Evolutionary conservation across 2,113 vertebrate species (phyloP).

Genomic region (Machaerirhynchus nigripectus): DNA sequence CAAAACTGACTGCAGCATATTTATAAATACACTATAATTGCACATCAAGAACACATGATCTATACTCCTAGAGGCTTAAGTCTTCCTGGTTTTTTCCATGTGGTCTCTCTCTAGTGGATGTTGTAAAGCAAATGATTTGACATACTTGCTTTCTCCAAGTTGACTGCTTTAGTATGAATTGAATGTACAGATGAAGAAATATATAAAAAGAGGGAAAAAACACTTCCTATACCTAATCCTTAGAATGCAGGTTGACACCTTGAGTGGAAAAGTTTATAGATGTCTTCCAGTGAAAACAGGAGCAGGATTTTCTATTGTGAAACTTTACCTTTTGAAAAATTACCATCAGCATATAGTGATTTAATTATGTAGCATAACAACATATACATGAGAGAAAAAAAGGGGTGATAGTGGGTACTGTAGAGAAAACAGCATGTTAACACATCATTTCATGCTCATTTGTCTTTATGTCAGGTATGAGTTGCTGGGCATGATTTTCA

Average conservation of each 20-base stretch:
- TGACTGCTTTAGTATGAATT: not conserved
- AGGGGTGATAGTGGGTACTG: not conserved
- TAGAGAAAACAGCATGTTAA: not conserved
- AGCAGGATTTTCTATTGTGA: not conserved
- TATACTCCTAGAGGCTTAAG: not conserved
- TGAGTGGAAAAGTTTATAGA: not conserved
- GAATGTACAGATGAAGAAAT: not conserved
- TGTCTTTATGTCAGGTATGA: rapidly evolving
- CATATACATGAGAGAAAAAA: not conserved
- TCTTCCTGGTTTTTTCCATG: not conserved
- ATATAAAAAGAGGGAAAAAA: not conserved
- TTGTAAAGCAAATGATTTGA: not conserved
- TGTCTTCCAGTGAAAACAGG: not conserved
- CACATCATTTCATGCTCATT: not conserved
- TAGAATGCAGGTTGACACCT: not conserved
- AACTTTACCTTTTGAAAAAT: not conserved
- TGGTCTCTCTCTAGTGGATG: not conserved
- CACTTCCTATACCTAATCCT: not conserved
- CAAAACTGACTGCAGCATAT: not conserved
- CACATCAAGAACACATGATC: not conserved
- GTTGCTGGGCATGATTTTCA: not conserved
- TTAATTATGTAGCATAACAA: not conserved
- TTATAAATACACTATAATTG: not conserved
- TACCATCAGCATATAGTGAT: not conserved
- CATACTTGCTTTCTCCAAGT: not conserved